These are phyloP conservation scores for Hydractinia symbiolongicarpus DNA, from an alignment of 30 jellyfish, hydroid and myxozoan genomes.

Conservation along the genomic window DNA sequence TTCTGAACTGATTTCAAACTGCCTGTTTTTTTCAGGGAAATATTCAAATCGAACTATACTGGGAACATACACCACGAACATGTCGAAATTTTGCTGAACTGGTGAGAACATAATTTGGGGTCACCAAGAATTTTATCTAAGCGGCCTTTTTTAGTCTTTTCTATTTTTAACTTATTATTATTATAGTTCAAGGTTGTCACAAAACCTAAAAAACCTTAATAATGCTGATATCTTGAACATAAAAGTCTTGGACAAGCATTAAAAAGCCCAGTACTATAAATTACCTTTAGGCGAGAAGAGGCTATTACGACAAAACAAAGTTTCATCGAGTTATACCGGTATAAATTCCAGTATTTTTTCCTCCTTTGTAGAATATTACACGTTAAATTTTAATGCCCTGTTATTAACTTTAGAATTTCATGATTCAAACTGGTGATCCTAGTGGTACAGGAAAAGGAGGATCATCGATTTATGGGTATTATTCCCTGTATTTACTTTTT, in stretches of 20 bases:
- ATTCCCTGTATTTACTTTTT: neutral
- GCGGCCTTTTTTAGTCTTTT: neutral
- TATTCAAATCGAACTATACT: constrained; percentile 70
- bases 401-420: constrained; percentile 56
- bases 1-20: too few relatives aligned
- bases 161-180: too few relatives aligned
- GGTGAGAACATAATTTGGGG: constrained; percentile 31
- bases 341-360: constrained; percentile 22
- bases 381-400: neutral
- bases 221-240: neutral
- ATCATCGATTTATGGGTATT: constrained; percentile 97
- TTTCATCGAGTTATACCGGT: constrained; percentile 88
- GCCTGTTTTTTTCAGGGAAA: constrained; percentile 65
- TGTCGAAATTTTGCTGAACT: constrained; percentile 88
- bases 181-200: too few relatives aligned
- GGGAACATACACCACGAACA: constrained; percentile 94
- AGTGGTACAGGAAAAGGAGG: constrained; percentile 99
- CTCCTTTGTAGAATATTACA: neutral
- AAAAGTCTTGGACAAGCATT: neutral
- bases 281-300: constrained; percentile 73
- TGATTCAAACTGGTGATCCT: constrained; percentile 98
- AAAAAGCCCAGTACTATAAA: neutral
- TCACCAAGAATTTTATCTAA: neutral
- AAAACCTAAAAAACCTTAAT: too few relatives aligned
- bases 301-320: constrained; percentile 78